phyloP scores from a whole-genome alignment of 2,888 invertebrate species.

The Steinernema scapterisci region DNA sequence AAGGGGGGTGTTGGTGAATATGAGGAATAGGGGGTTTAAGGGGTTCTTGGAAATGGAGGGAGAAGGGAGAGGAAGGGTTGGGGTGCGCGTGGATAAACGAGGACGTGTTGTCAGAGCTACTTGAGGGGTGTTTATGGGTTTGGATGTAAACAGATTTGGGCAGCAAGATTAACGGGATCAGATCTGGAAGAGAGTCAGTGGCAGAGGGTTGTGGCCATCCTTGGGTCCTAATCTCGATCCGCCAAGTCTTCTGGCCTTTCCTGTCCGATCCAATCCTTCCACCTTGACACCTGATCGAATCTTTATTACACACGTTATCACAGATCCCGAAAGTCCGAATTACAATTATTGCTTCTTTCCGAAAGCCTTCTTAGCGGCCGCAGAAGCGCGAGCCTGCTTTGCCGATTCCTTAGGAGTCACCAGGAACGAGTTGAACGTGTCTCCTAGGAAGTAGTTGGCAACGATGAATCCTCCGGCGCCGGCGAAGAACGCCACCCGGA shows the following conservation, averaged over 20 bases:
- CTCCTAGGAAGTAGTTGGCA: constrained; percentile 43
- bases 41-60: neutral
- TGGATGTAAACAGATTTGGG: too few relatives aligned
- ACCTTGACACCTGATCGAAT: too few relatives aligned
- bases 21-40: neutral
- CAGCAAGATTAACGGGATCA: too few relatives aligned
- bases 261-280: too few relatives aligned
- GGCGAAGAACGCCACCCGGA: constrained; percentile 51
- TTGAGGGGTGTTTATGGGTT: too few relatives aligned
- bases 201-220: too few relatives aligned
- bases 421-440: constrained; percentile 31
- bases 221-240: too few relatives aligned
- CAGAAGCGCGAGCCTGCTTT: neutral
- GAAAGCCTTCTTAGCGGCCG: constrained; percentile 6
- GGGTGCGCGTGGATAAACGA: too few relatives aligned
- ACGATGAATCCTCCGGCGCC: constrained; percentile 52
- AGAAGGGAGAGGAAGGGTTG: too few relatives aligned
- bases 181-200: neutral
- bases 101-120: too few relatives aligned
- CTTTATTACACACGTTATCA: neutral
- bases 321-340: too few relatives aligned
- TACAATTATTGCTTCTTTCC: neutral
- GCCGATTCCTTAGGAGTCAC: neutral
- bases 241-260: too few relatives aligned
- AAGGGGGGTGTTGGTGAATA: neutral